phyloP scores from a whole-genome alignment of 2,888 invertebrate species.

The Idaea biselata region DNA sequence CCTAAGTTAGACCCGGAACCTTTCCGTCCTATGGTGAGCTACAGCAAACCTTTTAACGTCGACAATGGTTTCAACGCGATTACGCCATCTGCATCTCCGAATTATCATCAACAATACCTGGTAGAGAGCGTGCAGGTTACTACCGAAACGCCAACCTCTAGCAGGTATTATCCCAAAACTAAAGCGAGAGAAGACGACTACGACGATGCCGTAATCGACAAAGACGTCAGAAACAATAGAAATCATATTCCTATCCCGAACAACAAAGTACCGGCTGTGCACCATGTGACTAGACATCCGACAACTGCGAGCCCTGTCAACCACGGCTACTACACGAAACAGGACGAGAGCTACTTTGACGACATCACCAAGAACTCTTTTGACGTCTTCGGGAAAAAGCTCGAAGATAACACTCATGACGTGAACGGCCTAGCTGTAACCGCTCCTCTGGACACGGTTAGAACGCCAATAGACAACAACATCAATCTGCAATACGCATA shows the following conservation, averaged over 20 bases:
- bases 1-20: slow-evolving; percentile 81
- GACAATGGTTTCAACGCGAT: slow-evolving; percentile 70
- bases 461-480: slow-evolving; percentile 73
- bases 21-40: slow-evolving; percentile 83
- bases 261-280: slow-evolving; percentile 49
- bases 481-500: slow-evolving; percentile 80
- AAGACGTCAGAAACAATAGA: slow-evolving; percentile 55
- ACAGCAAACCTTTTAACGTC: slow-evolving; percentile 73
- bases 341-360: slow-evolving; percentile 83
- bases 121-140: slow-evolving; percentile 71
- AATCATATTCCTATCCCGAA: slow-evolving; percentile 61
- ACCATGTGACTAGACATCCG: slow-evolving; percentile 55
- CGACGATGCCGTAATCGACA: slow-evolving; percentile 52
- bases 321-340: slow-evolving; percentile 85
- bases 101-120: slow-evolving; percentile 66
- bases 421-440: slow-evolving; percentile 73
- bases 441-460: slow-evolving; percentile 66
- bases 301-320: slow-evolving; percentile 80
- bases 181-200: slow-evolving; percentile 74
- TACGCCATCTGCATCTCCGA: slow-evolving; percentile 62
- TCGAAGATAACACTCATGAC: slow-evolving; percentile 74
- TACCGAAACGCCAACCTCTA: slow-evolving; percentile 75
- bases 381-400: slow-evolving; percentile 86
- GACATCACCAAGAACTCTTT: slow-evolving; percentile 88
- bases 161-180: slow-evolving; percentile 73